A percentile compares a stretch with the other conserved stretches of the same genome.
Conservation (phyloP, 2,797 vertebrate genomes). For the Galaxias olidus region DNA sequence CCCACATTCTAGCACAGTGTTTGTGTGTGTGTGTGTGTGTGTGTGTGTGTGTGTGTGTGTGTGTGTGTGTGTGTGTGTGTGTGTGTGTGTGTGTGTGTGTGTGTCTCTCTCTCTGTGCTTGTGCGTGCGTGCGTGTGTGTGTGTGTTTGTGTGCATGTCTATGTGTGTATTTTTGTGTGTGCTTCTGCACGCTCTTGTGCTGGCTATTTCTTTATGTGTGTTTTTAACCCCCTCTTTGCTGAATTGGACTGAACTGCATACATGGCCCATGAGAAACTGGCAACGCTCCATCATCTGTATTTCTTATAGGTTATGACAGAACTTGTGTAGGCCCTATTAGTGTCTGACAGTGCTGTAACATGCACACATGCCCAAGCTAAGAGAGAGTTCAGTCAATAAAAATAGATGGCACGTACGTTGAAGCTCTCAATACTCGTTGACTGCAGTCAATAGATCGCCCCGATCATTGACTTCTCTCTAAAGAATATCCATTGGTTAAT, state of each 20-base stretch:
- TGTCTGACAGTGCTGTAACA: too few species aligned
- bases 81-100: slow-evolving; percentile 6
- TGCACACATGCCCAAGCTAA: too few species aligned
- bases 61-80: slow-evolving; percentile 5
- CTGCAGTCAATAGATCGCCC: too few species aligned
- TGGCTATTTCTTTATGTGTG: slow-evolving; percentile 33
- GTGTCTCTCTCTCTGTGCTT: too few species aligned
- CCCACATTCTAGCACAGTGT: slow-evolving; percentile 64
- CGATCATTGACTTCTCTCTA: slow-evolving; percentile 13
- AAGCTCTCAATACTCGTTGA: too few species aligned
- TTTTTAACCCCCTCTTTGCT: slow-evolving; percentile 50
- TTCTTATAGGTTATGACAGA: too few species aligned
- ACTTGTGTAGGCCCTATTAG: too few species aligned
- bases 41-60: slow-evolving; percentile 10
- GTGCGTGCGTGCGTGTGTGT: not conserved
- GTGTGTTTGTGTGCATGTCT: not conserved
- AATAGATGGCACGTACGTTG: too few species aligned
- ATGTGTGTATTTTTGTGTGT: not conserved
- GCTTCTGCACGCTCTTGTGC: not conserved
- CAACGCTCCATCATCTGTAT: too few species aligned
- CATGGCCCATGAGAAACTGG: not conserved
- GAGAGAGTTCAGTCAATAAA: too few species aligned
- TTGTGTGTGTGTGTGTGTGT: slow-evolving; percentile 47
- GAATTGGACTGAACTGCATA: slow-evolving; percentile 3
- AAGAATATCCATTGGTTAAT: slow-evolving; percentile 58